Evolutionary conservation across 2,888 invertebrate genomes (phyloP), one percentile per base, ranked within the genome.

Genomic region (Agrotis puta): DNA sequence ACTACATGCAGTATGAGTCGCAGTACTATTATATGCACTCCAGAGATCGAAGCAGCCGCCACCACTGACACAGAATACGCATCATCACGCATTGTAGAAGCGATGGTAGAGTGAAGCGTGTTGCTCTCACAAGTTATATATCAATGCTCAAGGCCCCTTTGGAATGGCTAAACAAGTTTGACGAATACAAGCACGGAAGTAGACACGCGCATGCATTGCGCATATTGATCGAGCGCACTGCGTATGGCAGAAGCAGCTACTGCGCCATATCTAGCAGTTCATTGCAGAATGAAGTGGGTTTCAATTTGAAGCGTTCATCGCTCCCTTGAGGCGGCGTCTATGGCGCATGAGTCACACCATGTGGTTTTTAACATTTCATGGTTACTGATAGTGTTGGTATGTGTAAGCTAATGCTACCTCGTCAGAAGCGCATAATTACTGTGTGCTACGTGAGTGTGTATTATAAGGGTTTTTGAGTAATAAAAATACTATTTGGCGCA

Each of bases 401-500:
- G 9, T 7, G 39, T 39, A 39, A 39, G 39, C 9, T 33, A 33
- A 7, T 39, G 39, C 39, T 39, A 39, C 2, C 3, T 20, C 3
- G 0, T 45, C 0, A 4, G 27, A 33, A 22, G 11, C 9, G 2
- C 5, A 20, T 18, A 22, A 18, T 39, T 27, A 7, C 33, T 7
- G 33, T 9, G 33, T 9, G 7, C 33, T 22, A 24, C 6, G 43
- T 67, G 11, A 13, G 14, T 18, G 24, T 20, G 24, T 45, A 11
- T n/a, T 18, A 9, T 7, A 20, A 33, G 43, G 58, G 48, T 27
- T 72, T 70, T 18, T 53, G 14, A 69, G 47, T 57, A 63, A 76
- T 75, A 75, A 83, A 81, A 82, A 80, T 70, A 64, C 57, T 64
- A 63, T 76, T 39, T 83, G 91, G 91, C 88, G 90, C 90, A 94